These are phyloP conservation scores for Lanius ludovicianus DNA, from an alignment of 2,113 vertebrate species.

Conservation along the genomic window DNA sequence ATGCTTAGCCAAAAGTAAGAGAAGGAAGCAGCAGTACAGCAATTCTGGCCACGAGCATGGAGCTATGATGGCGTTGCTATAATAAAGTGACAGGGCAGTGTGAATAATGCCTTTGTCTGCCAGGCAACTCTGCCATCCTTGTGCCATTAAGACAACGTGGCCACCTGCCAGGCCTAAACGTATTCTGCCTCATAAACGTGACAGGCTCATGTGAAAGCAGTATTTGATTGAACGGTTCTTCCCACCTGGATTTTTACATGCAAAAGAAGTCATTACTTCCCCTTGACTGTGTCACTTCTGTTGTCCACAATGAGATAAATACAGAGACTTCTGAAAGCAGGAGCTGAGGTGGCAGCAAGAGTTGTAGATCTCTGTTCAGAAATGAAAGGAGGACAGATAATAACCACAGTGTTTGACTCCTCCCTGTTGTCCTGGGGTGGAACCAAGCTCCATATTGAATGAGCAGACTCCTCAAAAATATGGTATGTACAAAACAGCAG, in stretches of 20 bases:
- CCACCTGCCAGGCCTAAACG: not conserved
- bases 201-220: not conserved
- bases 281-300: not conserved
- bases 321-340: not conserved
- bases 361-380: not conserved
- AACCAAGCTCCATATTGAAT: not conserved
- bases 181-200: not conserved
- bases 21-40: not conserved
- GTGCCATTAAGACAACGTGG: not conserved
- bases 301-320: not conserved
- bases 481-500: not conserved
- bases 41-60: not conserved
- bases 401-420: not conserved
- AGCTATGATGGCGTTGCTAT: not conserved
- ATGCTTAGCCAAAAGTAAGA: not conserved
- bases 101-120: not conserved
- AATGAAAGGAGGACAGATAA: not conserved
- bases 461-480: not conserved
- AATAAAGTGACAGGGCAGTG: not conserved
- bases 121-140: not conserved
- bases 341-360: not conserved
- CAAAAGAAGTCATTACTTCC: not conserved
- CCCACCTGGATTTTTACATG: not conserved
- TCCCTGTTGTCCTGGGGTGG: not conserved
- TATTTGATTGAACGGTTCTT: not conserved